A percentile compares a stretch with the other conserved stretches of the same genome.
phyloP scores from a whole-genome alignment of 2,797 vertebrate genomes.

The Salmo trutta region DNA sequence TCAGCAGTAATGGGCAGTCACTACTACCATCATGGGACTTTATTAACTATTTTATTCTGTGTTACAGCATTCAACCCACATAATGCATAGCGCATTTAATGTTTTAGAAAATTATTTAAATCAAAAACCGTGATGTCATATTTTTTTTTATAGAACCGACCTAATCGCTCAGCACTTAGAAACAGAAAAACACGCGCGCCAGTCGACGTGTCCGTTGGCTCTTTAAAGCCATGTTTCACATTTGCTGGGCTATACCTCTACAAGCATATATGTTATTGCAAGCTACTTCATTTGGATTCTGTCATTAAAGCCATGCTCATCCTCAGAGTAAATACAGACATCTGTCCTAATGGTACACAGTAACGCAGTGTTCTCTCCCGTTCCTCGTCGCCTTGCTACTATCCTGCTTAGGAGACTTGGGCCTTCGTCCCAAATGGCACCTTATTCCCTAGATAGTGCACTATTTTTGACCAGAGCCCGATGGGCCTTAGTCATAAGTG shows the following conservation, averaged over 20 bases:
- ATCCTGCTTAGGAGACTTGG: not conserved
- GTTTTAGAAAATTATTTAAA: no score
- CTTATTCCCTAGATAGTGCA: not conserved
- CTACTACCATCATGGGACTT: no score
- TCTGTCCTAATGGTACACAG: conserved; percentile 49
- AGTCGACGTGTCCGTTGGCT: not conserved
- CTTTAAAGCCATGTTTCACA: conserved; percentile 21
- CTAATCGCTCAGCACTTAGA: no score
- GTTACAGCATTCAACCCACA: no score
- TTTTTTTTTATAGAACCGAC: no score
- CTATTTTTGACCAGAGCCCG: not conserved
- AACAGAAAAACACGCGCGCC: no score
- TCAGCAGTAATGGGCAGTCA: no score
- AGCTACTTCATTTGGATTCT: conserved; percentile 49
- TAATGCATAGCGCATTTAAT: no score
- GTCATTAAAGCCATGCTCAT: conserved; percentile 60
- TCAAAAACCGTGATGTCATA: no score
- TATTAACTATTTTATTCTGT: no score
- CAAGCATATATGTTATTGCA: conserved; percentile 30
- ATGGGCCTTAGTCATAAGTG: not conserved
- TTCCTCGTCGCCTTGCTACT: conserved; percentile 36
- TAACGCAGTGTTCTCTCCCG: conserved; percentile 42
- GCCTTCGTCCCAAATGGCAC: not conserved
- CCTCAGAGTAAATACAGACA: conserved; percentile 63
- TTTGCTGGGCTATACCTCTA: conserved; percentile 14